Percentiles rank a stretch among this genome's conserved stretches.
Evolutionary conservation across 2,888 invertebrate genomes (phyloP).

Genomic region (Orthonychiurus folsomi): DNA sequence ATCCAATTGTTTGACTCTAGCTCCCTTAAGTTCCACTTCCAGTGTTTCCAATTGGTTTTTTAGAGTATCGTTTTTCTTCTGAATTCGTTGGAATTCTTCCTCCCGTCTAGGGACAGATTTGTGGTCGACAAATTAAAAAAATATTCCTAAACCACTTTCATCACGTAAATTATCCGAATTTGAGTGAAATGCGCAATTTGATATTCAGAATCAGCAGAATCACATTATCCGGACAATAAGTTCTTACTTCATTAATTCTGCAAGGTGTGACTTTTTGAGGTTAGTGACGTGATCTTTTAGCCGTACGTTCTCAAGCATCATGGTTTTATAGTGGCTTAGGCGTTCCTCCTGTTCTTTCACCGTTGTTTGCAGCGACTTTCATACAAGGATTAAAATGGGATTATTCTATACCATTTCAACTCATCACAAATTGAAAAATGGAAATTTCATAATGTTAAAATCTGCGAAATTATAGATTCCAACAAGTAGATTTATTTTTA

Average conservation of each 20-base stretch:
- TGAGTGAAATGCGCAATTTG: no score
- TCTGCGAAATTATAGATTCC: background rate
- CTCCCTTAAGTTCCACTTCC: slow-evolving; percentile 2
- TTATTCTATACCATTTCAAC: no score
- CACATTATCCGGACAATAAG: background rate
- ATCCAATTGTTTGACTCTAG: slow-evolving; percentile 13
- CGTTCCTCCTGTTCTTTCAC: slow-evolving; percentile 20
- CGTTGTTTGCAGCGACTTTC: slow-evolving; percentile 19
- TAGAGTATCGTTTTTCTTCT: no score
- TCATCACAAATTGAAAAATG: no score
- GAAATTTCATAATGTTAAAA: background rate
- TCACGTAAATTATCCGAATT: no score
- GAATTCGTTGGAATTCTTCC: slow-evolving; percentile 18
- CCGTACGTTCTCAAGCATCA: slow-evolving; percentile 10
- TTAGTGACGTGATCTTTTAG: slow-evolving; percentile 17
- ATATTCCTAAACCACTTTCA: no score
- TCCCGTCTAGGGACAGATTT: no score
- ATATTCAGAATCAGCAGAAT: no score
- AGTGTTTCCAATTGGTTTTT: slow-evolving; percentile 15
- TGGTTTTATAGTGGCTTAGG: slow-evolving; percentile 16
- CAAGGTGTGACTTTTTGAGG: slow-evolving; percentile 13
- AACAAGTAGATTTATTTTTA: no score
- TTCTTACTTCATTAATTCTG: slow-evolving; percentile 16
- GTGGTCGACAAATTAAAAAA: no score
- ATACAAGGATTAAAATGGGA: no score